Conservation (phyloP, 92 coral and sea anemone genomes). For the Epizoanthus rinbou region DNA sequence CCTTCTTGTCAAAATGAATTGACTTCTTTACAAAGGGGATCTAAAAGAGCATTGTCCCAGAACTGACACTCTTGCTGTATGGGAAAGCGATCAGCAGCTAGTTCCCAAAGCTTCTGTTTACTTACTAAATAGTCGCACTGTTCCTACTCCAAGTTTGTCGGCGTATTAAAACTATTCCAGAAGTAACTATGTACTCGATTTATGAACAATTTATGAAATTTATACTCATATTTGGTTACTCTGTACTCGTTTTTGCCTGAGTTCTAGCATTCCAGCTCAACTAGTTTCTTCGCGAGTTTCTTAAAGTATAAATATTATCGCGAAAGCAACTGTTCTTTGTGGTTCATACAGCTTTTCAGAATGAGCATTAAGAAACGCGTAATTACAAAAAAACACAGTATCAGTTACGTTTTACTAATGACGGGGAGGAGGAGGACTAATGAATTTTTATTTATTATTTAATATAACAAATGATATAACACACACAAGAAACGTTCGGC, state of each 20-base stretch:
- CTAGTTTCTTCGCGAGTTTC: background rate
- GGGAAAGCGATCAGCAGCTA: constrained; percentile 11
- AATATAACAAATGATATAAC: background rate
- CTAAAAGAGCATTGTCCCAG: constrained; percentile 26
- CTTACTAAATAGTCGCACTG: background rate
- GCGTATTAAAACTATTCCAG: background rate
- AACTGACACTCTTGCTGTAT: background rate
- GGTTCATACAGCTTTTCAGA: background rate
- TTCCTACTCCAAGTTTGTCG: background rate
- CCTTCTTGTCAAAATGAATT: background rate
- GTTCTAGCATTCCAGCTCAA: background rate
- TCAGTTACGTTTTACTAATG: background rate
- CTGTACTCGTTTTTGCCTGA: background rate
- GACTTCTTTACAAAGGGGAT: constrained; percentile 5
- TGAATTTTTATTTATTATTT: background rate
- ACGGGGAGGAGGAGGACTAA: background rate
- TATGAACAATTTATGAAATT: background rate
- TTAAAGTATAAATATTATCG: background rate
- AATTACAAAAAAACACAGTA: background rate
- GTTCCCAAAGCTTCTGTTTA: constrained; percentile 37
- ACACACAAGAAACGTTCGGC: background rate
- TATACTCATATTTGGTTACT: background rate
- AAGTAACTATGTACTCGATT: too few relatives aligned
- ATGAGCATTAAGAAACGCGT: background rate
- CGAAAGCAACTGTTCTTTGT: background rate